A percentile compares a stretch with the other conserved stretches of the same genome.
phyloP scores from a whole-genome alignment of 1,140 invertebrate genomes.

The Ptiloglossa arizonensis region DNA sequence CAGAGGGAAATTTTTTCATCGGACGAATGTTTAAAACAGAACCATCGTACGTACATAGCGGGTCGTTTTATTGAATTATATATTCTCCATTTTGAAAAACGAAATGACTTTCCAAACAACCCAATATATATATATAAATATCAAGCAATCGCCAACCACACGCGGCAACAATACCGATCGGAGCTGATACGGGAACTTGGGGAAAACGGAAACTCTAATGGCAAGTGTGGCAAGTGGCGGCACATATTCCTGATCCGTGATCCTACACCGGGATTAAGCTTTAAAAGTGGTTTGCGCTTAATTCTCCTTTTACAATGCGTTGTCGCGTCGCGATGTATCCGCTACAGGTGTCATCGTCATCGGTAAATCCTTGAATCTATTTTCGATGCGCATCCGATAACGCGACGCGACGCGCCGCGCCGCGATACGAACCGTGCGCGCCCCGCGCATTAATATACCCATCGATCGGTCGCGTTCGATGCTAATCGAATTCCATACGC shows the following conservation, averaged over 20 bases:
- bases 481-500: background rate
- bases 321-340: background rate
- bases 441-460: background rate
- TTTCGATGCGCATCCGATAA: background rate
- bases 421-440: background rate
- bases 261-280: background rate
- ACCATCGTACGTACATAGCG: too few species aligned
- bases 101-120: too few species aligned
- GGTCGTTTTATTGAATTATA: too few species aligned
- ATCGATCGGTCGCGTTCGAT: background rate
- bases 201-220: too few species aligned
- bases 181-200: too few species aligned
- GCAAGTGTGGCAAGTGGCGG: too few species aligned
- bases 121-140: too few species aligned
- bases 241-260: background rate
- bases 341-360: constrained; percentile 27
- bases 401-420: background rate
- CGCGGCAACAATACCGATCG: too few species aligned
- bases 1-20: too few species aligned
- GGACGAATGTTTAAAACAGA: too few species aligned
- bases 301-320: background rate
- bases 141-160: too few species aligned
- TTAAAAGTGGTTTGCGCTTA: background rate
- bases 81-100: too few species aligned
- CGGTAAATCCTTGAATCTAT: background rate